phyloP scores from a whole-genome alignment of 1,140 invertebrate genomes.

The Saccostrea glomerata region DNA sequence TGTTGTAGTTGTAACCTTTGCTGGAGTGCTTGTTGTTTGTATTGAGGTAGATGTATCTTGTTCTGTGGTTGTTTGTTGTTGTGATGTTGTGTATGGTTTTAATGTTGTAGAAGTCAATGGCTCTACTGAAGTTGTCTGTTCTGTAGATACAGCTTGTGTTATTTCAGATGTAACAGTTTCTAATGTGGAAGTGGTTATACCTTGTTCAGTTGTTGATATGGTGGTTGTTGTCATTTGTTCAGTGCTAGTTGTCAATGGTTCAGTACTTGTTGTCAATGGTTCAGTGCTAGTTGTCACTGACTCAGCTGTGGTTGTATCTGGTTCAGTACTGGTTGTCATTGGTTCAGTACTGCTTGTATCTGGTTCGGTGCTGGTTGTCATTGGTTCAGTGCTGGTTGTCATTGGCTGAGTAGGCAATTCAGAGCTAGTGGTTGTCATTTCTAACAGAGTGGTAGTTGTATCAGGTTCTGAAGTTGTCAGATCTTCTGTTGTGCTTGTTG shows the following conservation, averaged over 20 bases:
- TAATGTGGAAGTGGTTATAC: neutral
- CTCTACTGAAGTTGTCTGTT: neutral
- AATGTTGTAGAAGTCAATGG: neutral
- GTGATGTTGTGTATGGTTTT: neutral
- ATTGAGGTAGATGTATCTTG: neutral
- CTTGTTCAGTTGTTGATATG: constrained; percentile 18
- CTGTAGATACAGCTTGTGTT: neutral
- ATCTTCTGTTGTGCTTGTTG: constrained; percentile 24
- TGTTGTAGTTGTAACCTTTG: neutral
- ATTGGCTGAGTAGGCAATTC: neutral
- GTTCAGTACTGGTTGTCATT: constrained; percentile 34
- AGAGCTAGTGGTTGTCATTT: constrained; percentile 22
- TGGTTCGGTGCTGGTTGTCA: constrained; percentile 13
- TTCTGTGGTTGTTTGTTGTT: neutral
- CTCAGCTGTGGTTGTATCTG: constrained; percentile 14
- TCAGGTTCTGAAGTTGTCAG: constrained; percentile 23
- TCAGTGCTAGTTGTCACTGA: constrained; percentile 37
- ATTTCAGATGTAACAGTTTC: constrained; percentile 8
- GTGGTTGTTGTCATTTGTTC: neutral
- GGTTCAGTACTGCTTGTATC: constrained; percentile 28
- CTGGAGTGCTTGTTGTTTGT: neutral
- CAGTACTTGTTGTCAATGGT: neutral
- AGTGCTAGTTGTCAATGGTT: neutral
- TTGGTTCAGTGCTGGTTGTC: constrained; percentile 3
- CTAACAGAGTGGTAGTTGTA: constrained; percentile 10